A percentile compares a stretch with the other conserved stretches of the same genome.
These are phyloP conservation scores for Patiria pectinifera DNA, from an alignment of 53 echinoderm and acorn worm genomes.

Conservation along the genomic window DNA sequence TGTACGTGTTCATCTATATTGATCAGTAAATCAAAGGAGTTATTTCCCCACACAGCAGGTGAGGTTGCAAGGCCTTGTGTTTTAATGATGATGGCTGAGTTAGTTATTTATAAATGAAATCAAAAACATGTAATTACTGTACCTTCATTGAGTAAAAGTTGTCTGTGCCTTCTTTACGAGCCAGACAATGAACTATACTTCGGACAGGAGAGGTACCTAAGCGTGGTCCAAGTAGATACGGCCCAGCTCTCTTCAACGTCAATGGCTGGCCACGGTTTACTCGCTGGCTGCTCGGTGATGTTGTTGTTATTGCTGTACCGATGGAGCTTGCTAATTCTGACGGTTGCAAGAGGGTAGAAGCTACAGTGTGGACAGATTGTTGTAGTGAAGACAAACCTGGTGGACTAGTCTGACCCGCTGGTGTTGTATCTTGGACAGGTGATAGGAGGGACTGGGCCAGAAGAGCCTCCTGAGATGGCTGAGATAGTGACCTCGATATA, in stretches of 20 bases:
- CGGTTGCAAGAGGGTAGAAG: conserved; percentile 27
- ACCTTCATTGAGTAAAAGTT: conserved; percentile 94
- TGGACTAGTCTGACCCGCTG: not conserved
- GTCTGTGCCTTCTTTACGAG: conserved; percentile 89
- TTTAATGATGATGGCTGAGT: too few species aligned
- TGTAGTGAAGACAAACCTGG: conserved; percentile 22
- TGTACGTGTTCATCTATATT: too few species aligned
- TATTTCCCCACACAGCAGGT: too few species aligned
- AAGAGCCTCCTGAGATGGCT: conserved; percentile 43
- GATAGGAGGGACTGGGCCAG: conserved; percentile 30
- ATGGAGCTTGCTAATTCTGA: conserved; percentile 27
- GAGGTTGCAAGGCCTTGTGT: too few species aligned
- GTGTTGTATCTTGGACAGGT: conserved; percentile 4
- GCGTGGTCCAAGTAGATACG: conserved; percentile 87
- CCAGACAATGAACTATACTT: conserved; percentile 96
- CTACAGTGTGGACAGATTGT: conserved; percentile 17
- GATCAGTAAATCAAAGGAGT: too few species aligned
- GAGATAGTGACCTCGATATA: conserved; percentile 42
- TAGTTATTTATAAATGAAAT: not conserved
- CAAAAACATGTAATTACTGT: not conserved
- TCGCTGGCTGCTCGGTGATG: not conserved
- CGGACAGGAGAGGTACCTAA: conserved; percentile 94
- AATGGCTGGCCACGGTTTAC: conserved; percentile 24
- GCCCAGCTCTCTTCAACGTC: conserved; percentile 84
- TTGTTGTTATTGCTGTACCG: not conserved